Base-by-base conservation (phyloP, 2,888 invertebrate genomes). In the Zygothrica quintamaculata region DNA sequence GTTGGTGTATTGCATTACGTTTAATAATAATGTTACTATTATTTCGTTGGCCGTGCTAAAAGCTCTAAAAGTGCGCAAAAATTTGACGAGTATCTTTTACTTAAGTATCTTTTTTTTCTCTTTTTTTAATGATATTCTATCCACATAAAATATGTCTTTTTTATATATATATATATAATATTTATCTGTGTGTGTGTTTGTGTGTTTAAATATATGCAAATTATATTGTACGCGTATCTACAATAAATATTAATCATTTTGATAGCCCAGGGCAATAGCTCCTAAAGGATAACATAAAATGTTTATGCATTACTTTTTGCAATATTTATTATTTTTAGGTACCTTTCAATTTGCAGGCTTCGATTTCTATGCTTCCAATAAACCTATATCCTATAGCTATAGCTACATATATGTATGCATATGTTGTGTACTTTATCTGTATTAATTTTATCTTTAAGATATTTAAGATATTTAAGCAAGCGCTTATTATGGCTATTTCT, bases 1-100 rank as follows among this genome's bases (percentile, higher is more conserved):
- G 40, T 46, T 36, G 48, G 60, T 75, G 57, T 60, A 66, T 51
- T 65, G 59, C 51, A 46, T 44, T 40, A 12, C 13, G 12, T 9
- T 46, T 57, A 68, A 82, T 85, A 85, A 79, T 77, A 64, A 76
- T 79, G 65, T 39, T 22, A n/a, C 5, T 22, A 1, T 7, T 68
- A 68, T 33, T 82, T 85, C 73, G 80, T 85, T 79, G 86, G 76
- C 56, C 36, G 79, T 80, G 79, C 79, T 86, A 70, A 79, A 86
- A 80, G 79, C 79, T 84, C 84, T 86, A 84, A 62, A 70, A 80
- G 79, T 80, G 79, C 86, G 67, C 70, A 70, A 79, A 70, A 29
- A 9, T 5, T 73, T 73, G 70, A 73, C 64, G 61, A 69, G 40
- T 79, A 84, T 55, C 51, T 55, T 51, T 55, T 40, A 48, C 44